A percentile compares a stretch with the other conserved stretches of the same genome.
Conservation (phyloP, 2,797 vertebrate species). For the Selene dorsalis region DNA sequence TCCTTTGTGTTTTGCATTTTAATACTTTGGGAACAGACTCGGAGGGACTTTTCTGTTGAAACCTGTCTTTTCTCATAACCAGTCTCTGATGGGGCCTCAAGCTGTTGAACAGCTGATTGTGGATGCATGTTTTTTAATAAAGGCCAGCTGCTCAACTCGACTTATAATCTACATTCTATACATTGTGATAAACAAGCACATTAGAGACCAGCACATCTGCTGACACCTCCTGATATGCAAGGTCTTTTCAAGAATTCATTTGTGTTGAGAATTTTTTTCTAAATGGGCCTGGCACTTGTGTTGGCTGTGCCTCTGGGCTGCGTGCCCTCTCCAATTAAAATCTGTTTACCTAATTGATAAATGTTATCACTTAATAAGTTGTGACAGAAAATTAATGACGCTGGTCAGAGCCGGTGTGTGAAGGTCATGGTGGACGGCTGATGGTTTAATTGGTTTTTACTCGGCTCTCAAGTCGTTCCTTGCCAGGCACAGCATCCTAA, state of each 20-base stretch:
- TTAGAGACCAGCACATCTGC: slow-evolving; percentile 44
- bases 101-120: slow-evolving; percentile 46
- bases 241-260: slow-evolving; percentile 63
- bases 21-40: slow-evolving; percentile 7
- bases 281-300: slow-evolving; percentile 39
- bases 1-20: neutral
- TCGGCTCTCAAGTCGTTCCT: slow-evolving; percentile 22
- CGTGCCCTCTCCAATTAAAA: slow-evolving; percentile 57
- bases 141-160: slow-evolving; percentile 41
- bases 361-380: slow-evolving; percentile 74
- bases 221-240: slow-evolving; percentile 53
- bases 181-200: slow-evolving; percentile 49
- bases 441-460: slow-evolving; percentile 73
- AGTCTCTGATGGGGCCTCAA: slow-evolving; percentile 10
- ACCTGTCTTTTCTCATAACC: slow-evolving; percentile 31
- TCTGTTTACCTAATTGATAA: slow-evolving; percentile 76
- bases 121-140: slow-evolving; percentile 59
- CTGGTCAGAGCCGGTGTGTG: slow-evolving; percentile 59
- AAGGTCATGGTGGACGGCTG: slow-evolving; percentile 68
- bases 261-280: slow-evolving; percentile 13
- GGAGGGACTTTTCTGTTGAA: slow-evolving; percentile 8
- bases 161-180: slow-evolving; percentile 42
- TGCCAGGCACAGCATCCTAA: slow-evolving; percentile 21
- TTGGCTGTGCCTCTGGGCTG: slow-evolving; percentile 37
- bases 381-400: slow-evolving; percentile 75